Conservation (phyloP, 2,888 invertebrate genomes). For the Drosophila subquinaria region DNA sequence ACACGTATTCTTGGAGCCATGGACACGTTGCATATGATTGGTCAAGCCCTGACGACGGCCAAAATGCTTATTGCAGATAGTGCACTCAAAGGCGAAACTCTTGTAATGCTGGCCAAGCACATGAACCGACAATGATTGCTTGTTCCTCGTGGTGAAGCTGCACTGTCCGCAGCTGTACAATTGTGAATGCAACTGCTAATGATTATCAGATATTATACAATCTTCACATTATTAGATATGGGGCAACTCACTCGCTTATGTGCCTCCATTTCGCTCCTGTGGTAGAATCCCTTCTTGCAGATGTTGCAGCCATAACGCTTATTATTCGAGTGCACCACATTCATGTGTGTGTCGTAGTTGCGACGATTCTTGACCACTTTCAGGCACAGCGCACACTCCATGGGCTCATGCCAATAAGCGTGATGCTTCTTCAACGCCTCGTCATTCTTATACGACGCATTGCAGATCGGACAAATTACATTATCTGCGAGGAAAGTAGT, state of each 20-base stretch:
- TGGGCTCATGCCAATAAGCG: conserved; percentile 71
- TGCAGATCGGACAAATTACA: conserved; percentile 72
- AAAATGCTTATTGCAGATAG: conserved; percentile 76
- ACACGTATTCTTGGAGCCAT: conserved; percentile 69
- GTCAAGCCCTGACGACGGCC: conserved; percentile 77
- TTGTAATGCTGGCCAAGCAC: conserved; percentile 76
- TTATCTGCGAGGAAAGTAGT: conserved; percentile 54
- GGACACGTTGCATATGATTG: conserved; percentile 76
- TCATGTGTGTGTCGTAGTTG: conserved; percentile 78
- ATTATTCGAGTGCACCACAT: conserved; percentile 79
- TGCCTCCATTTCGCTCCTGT: conserved; percentile 80
- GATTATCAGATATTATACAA: neutral
- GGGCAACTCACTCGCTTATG: conserved; percentile 68
- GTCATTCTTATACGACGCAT: conserved; percentile 68
- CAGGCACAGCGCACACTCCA: conserved; percentile 76
- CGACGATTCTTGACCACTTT: conserved; percentile 80
- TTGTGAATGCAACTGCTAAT: conserved; percentile 65
- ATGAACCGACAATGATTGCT: conserved; percentile 81
- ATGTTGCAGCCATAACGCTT: conserved; percentile 80
- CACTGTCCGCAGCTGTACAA: conserved; percentile 76
- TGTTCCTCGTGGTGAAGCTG: conserved; percentile 78
- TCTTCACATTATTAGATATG: too few species aligned
- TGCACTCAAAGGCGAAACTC: conserved; percentile 77
- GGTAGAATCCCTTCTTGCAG: conserved; percentile 83
- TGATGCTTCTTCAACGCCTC: conserved; percentile 76